These are phyloP conservation scores for Cyprinus carpio DNA, from an alignment of 2,113 vertebrate genomes.

Conservation along the genomic window DNA sequence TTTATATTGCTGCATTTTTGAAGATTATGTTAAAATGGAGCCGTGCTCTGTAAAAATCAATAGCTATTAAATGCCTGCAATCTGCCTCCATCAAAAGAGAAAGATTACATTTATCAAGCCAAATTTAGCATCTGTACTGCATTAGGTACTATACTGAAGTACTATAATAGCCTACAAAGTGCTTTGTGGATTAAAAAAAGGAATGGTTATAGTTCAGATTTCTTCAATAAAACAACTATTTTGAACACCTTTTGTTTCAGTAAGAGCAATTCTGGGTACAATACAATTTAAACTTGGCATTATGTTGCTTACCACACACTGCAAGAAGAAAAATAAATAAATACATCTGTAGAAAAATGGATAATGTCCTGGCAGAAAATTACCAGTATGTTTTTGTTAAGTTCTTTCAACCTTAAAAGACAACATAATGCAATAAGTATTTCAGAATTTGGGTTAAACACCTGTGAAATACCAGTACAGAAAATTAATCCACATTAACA, in stretches of 20 bases:
- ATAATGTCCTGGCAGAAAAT: neutral
- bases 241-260: neutral
- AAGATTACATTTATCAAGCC: slow-evolving; percentile 18
- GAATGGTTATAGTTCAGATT: neutral
- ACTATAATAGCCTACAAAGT: slow-evolving; percentile 29
- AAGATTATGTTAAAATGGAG: slow-evolving; percentile 29
- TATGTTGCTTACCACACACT: neutral
- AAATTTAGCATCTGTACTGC: slow-evolving; percentile 27
- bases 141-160: neutral
- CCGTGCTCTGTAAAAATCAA: slow-evolving; percentile 15
- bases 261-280: neutral
- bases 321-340: neutral
- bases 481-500: no score
- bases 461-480: no score
- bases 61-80: slow-evolving; percentile 32
- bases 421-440: no score
- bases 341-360: neutral
- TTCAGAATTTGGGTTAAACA: no score
- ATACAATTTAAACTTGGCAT: neutral
- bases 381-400: no score
- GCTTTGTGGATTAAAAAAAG: slow-evolving; percentile 13
- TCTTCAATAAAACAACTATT: neutral
- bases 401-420: no score
- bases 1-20: slow-evolving; percentile 8
- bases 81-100: slow-evolving; percentile 29